Conservation (phyloP, 2,888 invertebrate species). For the Melitaea athalia region DNA sequence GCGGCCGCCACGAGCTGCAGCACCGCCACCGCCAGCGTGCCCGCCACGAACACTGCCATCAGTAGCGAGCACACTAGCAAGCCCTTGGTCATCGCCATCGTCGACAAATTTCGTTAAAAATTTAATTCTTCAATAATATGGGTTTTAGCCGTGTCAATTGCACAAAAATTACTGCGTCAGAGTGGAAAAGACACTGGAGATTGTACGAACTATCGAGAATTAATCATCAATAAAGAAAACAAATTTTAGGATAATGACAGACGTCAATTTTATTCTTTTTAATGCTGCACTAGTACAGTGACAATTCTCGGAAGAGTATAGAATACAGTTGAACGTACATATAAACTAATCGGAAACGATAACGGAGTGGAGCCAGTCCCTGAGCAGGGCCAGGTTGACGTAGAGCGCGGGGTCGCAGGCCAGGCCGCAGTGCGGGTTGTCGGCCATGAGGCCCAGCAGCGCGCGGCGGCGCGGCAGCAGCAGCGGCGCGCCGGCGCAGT, state of each 20-base stretch:
- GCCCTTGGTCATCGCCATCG: constrained; percentile 51
- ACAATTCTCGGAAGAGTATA: neutral
- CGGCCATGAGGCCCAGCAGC: constrained; percentile 57
- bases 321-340: no score
- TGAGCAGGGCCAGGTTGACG: constrained; percentile 53
- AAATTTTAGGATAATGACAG: neutral
- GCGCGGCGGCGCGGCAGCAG: constrained; percentile 51
- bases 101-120: neutral
- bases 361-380: constrained; percentile 57
- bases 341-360: constrained; percentile 17
- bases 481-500: constrained; percentile 67
- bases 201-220: no score
- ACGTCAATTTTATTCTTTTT: constrained; percentile 11
- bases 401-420: constrained; percentile 63
- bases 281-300: neutral
- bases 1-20: constrained; percentile 53
- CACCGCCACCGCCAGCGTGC: constrained; percentile 49
- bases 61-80: constrained; percentile 55
- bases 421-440: constrained; percentile 54
- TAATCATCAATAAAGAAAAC: neutral
- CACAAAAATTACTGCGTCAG: no score
- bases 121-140: no score
- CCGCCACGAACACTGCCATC: constrained; percentile 60
- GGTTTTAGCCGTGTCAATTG: no score
- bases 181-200: no score